Evolutionary conservation across 2,888 invertebrate genomes (phyloP).

Genomic region (Athalia cordata): DNA sequence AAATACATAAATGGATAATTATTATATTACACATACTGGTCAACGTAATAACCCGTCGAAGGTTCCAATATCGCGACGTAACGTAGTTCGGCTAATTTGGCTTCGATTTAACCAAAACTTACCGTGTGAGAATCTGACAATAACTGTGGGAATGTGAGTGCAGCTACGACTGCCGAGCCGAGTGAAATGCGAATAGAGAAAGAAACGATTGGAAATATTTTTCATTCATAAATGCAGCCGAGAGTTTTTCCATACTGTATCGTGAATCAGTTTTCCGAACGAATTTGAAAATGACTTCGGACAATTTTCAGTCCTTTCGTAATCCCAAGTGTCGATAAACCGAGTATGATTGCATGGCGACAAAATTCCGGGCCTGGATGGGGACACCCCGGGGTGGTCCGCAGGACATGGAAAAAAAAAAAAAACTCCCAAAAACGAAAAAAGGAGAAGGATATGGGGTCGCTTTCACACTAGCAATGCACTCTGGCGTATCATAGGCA

Average conservation of each 20-base stretch:
- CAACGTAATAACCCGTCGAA: neutral
- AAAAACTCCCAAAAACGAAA: slow-evolving; percentile 36
- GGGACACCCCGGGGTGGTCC: too few species aligned
- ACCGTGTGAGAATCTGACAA: too few species aligned
- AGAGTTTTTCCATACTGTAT: too few species aligned
- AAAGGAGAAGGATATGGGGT: slow-evolving; percentile 2
- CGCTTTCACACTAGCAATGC: slow-evolving; percentile 43
- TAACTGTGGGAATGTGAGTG: too few species aligned
- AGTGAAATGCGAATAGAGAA: too few species aligned
- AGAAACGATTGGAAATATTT: too few species aligned
- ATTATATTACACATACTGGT: neutral
- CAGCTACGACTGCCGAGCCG: too few species aligned
- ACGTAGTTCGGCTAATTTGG: neutral
- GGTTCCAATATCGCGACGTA: neutral
- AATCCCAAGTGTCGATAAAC: too few species aligned
- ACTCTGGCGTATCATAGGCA: slow-evolving; percentile 63
- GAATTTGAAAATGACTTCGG: too few species aligned
- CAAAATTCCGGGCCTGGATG: neutral
- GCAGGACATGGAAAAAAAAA: neutral
- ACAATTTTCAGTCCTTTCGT: too few species aligned
- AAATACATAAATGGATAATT: neutral
- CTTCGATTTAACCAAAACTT: neutral
- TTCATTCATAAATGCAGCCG: too few species aligned
- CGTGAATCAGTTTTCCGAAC: too few species aligned
- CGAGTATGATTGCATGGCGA: neutral